Conservation (phyloP, 2,888 invertebrate species). For the Nineta flava region DNA sequence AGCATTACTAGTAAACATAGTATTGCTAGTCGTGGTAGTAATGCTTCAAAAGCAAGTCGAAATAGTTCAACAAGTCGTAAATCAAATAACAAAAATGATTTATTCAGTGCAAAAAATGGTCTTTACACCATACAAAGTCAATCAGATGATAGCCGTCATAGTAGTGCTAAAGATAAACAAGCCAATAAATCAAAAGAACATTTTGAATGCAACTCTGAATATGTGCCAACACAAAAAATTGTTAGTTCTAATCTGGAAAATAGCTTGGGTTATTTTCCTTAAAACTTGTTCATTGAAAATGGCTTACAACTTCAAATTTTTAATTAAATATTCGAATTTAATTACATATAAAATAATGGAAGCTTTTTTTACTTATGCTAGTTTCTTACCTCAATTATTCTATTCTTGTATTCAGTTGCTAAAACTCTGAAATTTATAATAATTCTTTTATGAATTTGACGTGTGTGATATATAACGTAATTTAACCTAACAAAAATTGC, state of each 20-base stretch:
- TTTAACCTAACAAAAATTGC: too few relatives aligned
- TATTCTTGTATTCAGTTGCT: too few relatives aligned
- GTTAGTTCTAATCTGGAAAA: constrained; percentile 40
- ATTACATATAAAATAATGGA: too few relatives aligned
- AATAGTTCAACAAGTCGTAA: neutral
- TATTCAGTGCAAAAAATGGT: constrained; percentile 28
- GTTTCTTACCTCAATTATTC: too few relatives aligned
- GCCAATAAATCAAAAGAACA: constrained; percentile 12
- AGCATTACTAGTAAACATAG: neutral
- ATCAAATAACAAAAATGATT: constrained; percentile 13
- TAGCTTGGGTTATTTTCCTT: constrained; percentile 47
- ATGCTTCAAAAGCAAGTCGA: constrained; percentile 14
- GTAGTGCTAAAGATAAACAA: constrained; percentile 17
- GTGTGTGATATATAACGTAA: too few relatives aligned
- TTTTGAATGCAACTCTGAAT: constrained; percentile 9
- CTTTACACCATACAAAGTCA: constrained; percentile 30
- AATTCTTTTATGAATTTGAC: too few relatives aligned
- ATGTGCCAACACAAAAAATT: constrained; percentile 4
- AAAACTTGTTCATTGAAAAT: too few relatives aligned
- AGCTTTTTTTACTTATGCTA: too few relatives aligned
- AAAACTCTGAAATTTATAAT: too few relatives aligned
- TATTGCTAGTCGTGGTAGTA: neutral
- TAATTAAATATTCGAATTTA: too few relatives aligned
- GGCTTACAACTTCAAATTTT: too few relatives aligned
- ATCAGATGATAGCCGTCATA: constrained; percentile 25